phyloP scores from a whole-genome alignment of 2,113 vertebrate genomes.

The Pseudolaguvia tuberculata region DNA sequence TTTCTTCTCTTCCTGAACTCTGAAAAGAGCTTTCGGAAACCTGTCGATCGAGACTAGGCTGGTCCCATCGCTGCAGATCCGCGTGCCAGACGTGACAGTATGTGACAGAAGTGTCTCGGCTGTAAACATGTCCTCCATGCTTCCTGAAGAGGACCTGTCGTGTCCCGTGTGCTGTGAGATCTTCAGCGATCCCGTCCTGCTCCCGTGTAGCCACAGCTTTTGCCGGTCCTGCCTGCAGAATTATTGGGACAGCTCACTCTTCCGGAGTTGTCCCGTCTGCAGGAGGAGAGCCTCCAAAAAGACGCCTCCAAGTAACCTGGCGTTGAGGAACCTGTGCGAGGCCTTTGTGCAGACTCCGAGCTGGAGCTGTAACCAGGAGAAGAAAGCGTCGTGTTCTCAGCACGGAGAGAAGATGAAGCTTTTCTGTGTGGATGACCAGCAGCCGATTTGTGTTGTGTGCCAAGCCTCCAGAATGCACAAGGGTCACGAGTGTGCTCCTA shows the following conservation, averaged over 20 bases:
- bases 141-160: slow-evolving; percentile 62
- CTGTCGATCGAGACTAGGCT: slow-evolving; percentile 4
- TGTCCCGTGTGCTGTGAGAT: slow-evolving; percentile 67
- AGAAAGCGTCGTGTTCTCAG: slow-evolving; percentile 51
- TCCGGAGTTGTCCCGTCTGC: slow-evolving; percentile 62
- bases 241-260: slow-evolving; percentile 52
- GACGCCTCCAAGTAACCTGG: slow-evolving; percentile 60
- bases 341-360: slow-evolving; percentile 52
- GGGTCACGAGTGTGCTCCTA: slow-evolving; percentile 59
- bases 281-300: slow-evolving; percentile 57
- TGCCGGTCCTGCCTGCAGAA: slow-evolving; percentile 59
- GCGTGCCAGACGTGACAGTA: background rate
- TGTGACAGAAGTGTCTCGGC: background rate
- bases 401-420: slow-evolving; percentile 66
- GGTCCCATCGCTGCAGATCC: background rate
- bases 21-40: slow-evolving; percentile 17
- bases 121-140: slow-evolving; percentile 48
- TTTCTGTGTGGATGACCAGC: slow-evolving; percentile 64
- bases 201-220: slow-evolving; percentile 67
- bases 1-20: slow-evolving; percentile 25
- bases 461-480: slow-evolving; percentile 64
- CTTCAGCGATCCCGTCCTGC: slow-evolving; percentile 59
- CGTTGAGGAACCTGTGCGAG: slow-evolving; percentile 68
- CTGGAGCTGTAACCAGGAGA: slow-evolving; percentile 11
- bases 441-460: slow-evolving; percentile 68